A percentile compares a stretch with the other conserved stretches of the same genome.
These are phyloP conservation scores for Aphodius sticticus DNA, from an alignment of 2,888 invertebrate species.

Conservation along the genomic window DNA sequence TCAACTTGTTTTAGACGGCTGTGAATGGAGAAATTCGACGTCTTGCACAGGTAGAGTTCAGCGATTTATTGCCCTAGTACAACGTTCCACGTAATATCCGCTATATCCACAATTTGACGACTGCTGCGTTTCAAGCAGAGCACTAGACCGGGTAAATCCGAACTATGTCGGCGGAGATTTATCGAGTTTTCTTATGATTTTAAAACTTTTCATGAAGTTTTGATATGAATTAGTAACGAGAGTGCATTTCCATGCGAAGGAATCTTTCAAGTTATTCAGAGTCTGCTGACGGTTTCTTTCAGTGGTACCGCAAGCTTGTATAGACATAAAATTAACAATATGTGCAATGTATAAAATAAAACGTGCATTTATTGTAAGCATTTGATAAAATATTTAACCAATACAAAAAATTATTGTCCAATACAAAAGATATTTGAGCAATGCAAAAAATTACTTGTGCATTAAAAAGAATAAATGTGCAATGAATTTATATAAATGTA, in stretches of 20 bases:
- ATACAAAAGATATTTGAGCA: too few species aligned
- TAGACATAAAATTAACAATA: too few species aligned
- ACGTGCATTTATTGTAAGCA: too few species aligned
- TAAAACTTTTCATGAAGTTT: not conserved
- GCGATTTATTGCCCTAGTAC: not conserved
- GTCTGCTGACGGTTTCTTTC: too few species aligned
- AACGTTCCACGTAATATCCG: not conserved
- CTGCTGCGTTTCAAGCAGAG: not conserved
- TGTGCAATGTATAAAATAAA: too few species aligned
- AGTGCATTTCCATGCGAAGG: not conserved
- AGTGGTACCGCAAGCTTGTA: too few species aligned
- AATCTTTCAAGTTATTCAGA: too few species aligned
- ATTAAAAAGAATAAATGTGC: too few species aligned
- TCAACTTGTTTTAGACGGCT: not conserved
- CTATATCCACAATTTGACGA: conserved; percentile 4
- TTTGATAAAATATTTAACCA: too few species aligned
- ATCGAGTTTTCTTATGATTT: not conserved
- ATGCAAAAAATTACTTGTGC: too few species aligned
- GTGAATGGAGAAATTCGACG: not conserved
- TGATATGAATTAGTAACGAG: not conserved
- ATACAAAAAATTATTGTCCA: too few species aligned
- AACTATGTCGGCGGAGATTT: not conserved
- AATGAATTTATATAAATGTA: too few species aligned
- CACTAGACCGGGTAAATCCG: not conserved
- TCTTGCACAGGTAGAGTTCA: not conserved